phyloP scores from a whole-genome alignment of 2,113 vertebrate genomes.

The Lophotis ruficrista region DNA sequence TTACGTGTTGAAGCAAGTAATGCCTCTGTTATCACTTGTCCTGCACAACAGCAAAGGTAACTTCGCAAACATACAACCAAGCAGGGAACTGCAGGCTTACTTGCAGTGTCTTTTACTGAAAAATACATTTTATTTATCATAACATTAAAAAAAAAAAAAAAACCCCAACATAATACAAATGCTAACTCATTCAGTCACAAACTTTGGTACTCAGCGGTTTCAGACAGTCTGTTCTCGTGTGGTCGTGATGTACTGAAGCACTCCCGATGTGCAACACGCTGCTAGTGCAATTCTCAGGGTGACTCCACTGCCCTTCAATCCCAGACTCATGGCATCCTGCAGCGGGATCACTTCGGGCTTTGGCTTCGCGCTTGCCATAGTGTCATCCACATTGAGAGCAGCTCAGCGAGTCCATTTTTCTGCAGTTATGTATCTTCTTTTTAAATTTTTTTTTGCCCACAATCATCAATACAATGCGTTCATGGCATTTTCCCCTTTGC shows the following conservation, averaged over 20 bases:
- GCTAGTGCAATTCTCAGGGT: neutral
- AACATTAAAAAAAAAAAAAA: conserved; percentile 59
- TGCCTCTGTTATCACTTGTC: neutral
- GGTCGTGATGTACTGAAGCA: neutral
- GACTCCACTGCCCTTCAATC: neutral
- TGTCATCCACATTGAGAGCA: neutral
- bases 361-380: neutral
- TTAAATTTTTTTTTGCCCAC: neutral
- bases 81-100: conserved; percentile 23
- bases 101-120: conserved; percentile 77
- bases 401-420: conserved; percentile 48
- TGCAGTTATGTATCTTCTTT: neutral
- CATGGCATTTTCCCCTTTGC: neutral
- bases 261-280: neutral
- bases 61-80: neutral
- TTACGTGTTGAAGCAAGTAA: neutral
- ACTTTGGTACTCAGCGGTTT: conserved; percentile 38
- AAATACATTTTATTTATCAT: conserved; percentile 74
- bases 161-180: conserved; percentile 67
- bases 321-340: neutral
- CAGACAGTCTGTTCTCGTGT: neutral
- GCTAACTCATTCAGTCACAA: conserved; percentile 63
- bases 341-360: neutral
- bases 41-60: neutral
- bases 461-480: neutral